Evolutionary conservation across 2,888 invertebrate species (phyloP).

Genomic region (Orthosia incerta): DNA sequence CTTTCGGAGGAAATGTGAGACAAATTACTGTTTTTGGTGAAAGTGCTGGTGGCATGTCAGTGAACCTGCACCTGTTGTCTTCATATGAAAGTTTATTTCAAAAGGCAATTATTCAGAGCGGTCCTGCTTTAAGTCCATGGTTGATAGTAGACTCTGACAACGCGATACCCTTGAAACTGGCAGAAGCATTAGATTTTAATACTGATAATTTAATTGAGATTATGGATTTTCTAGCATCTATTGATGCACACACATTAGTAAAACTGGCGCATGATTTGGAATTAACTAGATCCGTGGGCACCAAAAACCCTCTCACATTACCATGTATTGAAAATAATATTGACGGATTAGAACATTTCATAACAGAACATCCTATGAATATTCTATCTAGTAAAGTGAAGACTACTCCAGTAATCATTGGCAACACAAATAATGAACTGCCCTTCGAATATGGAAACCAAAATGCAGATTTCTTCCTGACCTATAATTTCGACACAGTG

Average conservation of each 20-base stretch:
- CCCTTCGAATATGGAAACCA: neutral
- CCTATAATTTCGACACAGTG: neutral
- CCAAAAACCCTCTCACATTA: neutral
- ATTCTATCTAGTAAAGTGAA: neutral
- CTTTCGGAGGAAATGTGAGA: conserved; percentile 68
- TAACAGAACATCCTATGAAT: neutral
- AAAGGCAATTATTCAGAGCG: neutral
- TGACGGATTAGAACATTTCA: neutral
- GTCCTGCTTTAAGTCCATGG: conserved; percentile 34
- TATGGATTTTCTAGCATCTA: neutral
- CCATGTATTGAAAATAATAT: neutral
- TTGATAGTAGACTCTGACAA: conserved; percentile 15
- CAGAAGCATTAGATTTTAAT: neutral
- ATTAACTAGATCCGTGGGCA: neutral
- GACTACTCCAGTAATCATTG: neutral
- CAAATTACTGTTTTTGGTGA: conserved; percentile 6
- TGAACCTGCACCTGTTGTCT: neutral
- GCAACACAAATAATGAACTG: neutral
- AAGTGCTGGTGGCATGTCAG: neutral
- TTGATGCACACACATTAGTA: neutral
- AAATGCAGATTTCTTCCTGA: neutral
- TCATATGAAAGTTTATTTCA: neutral
- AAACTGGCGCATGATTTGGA: neutral
- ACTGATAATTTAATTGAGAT: neutral
- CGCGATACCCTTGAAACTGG: conserved; percentile 17